phyloP scores from a whole-genome alignment of 2,888 invertebrate species.

The Sinodicranocentrus sp. region DNA sequence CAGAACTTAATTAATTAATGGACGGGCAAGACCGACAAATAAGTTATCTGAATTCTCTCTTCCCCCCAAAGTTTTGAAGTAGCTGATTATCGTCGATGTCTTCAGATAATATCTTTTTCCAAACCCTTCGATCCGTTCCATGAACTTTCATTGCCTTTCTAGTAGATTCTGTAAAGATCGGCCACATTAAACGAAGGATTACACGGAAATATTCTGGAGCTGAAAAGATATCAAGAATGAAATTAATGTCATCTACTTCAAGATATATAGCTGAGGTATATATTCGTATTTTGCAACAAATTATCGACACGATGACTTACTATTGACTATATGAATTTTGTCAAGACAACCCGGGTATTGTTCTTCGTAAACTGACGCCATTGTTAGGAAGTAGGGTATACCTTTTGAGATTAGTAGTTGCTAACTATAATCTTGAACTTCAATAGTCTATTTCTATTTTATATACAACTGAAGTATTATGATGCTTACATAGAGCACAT shows the following conservation, averaged over 20 bases:
- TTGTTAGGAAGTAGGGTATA: slow-evolving; percentile 33
- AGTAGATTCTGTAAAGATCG: slow-evolving; percentile 27
- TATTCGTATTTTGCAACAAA: neutral
- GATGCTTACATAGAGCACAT: slow-evolving; percentile 43
- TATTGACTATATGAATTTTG: slow-evolving; percentile 41
- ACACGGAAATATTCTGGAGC: slow-evolving; percentile 48
- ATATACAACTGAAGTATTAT: neutral
- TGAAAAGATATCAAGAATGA: slow-evolving; percentile 5
- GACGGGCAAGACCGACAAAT: too few relatives aligned
- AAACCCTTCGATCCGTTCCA: slow-evolving; percentile 22
- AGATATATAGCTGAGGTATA: too few relatives aligned
- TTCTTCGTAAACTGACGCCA: slow-evolving; percentile 35
- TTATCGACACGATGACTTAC: slow-evolving; percentile 20
- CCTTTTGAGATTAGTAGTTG: slow-evolving; percentile 12
- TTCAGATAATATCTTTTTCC: slow-evolving; percentile 29
- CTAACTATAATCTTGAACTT: neutral
- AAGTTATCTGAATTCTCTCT: neutral
- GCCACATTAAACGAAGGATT: slow-evolving; percentile 34
- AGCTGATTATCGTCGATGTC: slow-evolving; percentile 31
- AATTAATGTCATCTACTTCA: neutral
- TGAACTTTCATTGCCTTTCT: slow-evolving; percentile 30
- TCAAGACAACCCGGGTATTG: slow-evolving; percentile 47
- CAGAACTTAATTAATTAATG: too few relatives aligned
- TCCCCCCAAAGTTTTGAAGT: slow-evolving; percentile 34
- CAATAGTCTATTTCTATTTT: too few relatives aligned